Evolutionary conservation across 2,888 invertebrate species (phyloP), one percentile per base, ranked within the genome.

Genomic region (Plebejus melissa): DNA sequence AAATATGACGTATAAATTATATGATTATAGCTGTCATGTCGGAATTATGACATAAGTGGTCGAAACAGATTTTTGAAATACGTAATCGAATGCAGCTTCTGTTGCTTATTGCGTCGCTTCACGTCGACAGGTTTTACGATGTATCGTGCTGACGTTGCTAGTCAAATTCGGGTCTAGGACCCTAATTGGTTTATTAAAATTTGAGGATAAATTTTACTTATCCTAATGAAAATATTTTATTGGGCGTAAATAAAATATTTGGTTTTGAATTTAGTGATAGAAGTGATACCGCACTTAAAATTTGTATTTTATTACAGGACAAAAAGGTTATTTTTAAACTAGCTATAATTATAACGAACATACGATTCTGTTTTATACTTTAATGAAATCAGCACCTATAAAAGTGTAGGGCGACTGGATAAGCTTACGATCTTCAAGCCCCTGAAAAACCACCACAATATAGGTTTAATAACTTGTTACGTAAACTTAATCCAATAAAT

Each of bases 1-100:
- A 65, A 65, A 65, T 32, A 65, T 36, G 32, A 65, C 65, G 36
- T 65, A 65, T 65, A 65, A 65, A 65, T 65, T 65, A 65, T 65
- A 36, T 36, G 32, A 65, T 65, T 65, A 65, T 32, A 65, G 65
- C 65, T 65, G 65, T 32, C 65, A 65, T 4, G 65, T 65, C 65
- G 65, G 36, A 65, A 36, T 32, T 65, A 65, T 65, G 32, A 65
- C 32, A 28, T 65, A 65, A 36, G 13, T 16, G 65, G 11, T 65
- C 65, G 65, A 28, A 65, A 65, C 60, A 32, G 60, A 16, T 65
- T 65, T 16, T 65, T 65, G 22, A 60, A 60, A 60, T 60, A 28
- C 9, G 58, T 58, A 58, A 58, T 28, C 60, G 22, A 22, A 6
- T n/a, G 3, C 9, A 58, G 6, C 58, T 54, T 16, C 54, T 54